Base-by-base conservation (phyloP, 2,797 vertebrate species). In the Falco concolor region DNA sequence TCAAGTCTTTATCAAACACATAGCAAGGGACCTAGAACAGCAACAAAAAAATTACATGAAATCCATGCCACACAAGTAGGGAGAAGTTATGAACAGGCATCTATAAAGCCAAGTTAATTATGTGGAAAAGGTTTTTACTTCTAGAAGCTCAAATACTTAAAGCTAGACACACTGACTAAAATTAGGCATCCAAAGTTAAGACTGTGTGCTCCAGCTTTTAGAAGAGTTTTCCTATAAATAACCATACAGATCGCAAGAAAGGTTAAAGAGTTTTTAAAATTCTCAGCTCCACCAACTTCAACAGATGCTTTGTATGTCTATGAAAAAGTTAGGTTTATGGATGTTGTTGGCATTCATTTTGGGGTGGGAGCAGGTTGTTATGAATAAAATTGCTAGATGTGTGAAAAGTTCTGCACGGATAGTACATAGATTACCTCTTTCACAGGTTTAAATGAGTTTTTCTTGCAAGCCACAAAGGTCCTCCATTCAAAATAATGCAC, bases 401-500 rank as follows among this genome's bases (percentile, higher is more conserved):
- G 1, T 45, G 16, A 91, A 72, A 23, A 67, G 7, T 84, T 75
- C 67, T 38, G 32, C 17, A 27, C 8, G 13, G 20, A 59, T 12
- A 65, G 59, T 38, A 65, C 13, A 74, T 16, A 59, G 18, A 45
- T 89, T 98, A 99, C 99, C 99, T 99, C 99, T 97, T 98, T 99
- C 38, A 98, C 97, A 7, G 99, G 99, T 97, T 98, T 99, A 97
- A 99, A 99, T 87, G 89, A 98, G 36, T 98, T 97, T 50, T 97
- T 99, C 93, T 97, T 99, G 98, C 99, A 99, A 91, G 98, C 99
- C 25, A 97, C 56, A 49, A 98, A 98, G 5, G 98, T 99, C 96
- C 98, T 99, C 99, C 99, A 99, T 91, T 99, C 99, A 83, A 99
- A 99, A 97, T 99, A 99, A 95, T 99, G 98, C 59, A 99, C 98